phyloP scores from a whole-genome alignment of 2,113 vertebrate species.

The Psammodynastes pulverulentus region DNA sequence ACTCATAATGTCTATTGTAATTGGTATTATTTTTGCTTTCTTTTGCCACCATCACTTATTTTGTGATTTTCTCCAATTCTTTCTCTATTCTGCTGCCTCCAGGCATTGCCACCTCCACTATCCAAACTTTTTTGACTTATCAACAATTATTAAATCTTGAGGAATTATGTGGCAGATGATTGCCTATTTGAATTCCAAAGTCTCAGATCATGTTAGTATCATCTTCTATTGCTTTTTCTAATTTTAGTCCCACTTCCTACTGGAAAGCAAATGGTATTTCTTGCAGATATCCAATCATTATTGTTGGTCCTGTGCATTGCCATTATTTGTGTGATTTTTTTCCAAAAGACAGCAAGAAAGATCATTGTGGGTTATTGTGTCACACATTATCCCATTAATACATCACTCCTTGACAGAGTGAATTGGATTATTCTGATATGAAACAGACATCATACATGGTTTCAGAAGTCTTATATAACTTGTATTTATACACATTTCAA shows the following conservation, averaged over 20 bases:
- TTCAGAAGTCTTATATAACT: background rate
- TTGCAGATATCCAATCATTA: background rate
- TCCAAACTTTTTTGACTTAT: background rate
- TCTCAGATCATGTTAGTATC: background rate
- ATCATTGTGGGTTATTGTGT: background rate
- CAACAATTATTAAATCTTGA: background rate
- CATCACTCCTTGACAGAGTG: background rate
- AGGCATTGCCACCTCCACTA: background rate
- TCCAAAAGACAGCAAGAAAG: background rate
- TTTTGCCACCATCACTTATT: background rate
- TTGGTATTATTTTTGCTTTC: background rate
- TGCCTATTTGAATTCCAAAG: background rate
- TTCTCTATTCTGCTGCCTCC: background rate
- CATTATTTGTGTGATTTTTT: background rate
- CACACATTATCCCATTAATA: background rate
- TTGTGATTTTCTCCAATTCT: background rate
- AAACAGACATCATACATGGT: background rate
- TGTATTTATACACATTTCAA: background rate
- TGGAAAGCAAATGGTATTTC: background rate
- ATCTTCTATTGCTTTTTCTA: background rate
- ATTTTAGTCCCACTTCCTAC: background rate
- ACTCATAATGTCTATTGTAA: background rate
- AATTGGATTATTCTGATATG: background rate
- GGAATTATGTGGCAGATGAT: background rate
- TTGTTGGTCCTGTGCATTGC: background rate